Percentiles rank a stretch among this genome's conserved stretches.
phyloP scores from a whole-genome alignment of 2,888 invertebrate genomes.

The Atrina japonica region DNA sequence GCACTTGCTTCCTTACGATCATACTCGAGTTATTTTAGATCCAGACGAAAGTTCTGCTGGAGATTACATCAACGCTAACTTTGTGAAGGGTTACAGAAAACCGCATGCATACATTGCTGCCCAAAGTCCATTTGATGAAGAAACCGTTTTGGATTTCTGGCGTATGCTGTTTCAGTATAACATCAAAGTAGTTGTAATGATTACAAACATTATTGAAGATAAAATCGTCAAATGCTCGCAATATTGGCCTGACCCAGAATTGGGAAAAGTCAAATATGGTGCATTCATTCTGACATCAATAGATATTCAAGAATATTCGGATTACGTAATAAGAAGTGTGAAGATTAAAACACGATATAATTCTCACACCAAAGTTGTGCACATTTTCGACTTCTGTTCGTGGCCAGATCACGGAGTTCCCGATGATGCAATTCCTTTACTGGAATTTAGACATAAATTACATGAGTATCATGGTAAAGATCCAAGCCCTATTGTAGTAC shows the following conservation, averaged over 20 bases:
- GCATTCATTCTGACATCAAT: constrained; percentile 93
- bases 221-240: constrained; percentile 90
- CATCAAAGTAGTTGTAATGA: constrained; percentile 81
- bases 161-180: constrained; percentile 82
- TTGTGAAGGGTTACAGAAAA: constrained; percentile 79
- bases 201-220: constrained; percentile 81
- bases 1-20: constrained; percentile 79
- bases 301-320: constrained; percentile 94
- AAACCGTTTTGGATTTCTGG: constrained; percentile 82
- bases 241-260: constrained; percentile 87
- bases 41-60: constrained; percentile 57
- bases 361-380: constrained; percentile 55
- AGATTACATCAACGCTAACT: constrained; percentile 77
- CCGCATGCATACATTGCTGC: constrained; percentile 82
- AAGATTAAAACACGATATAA: constrained; percentile 52
- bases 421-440: constrained; percentile 74
- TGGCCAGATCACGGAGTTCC: constrained; percentile 79
- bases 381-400: constrained; percentile 75
- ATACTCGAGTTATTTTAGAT: constrained; percentile 71
- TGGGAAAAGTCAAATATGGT: constrained; percentile 90
- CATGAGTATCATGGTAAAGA: constrained; percentile 55
- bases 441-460: constrained; percentile 74
- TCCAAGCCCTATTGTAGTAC: constrained; percentile 73
- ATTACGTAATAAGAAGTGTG: constrained; percentile 86
- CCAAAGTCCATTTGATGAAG: constrained; percentile 81